A percentile compares a stretch with the other conserved stretches of the same genome.
Conservation (phyloP, 2,113 vertebrate genomes). For the Hirundichthys speculiger region DNA sequence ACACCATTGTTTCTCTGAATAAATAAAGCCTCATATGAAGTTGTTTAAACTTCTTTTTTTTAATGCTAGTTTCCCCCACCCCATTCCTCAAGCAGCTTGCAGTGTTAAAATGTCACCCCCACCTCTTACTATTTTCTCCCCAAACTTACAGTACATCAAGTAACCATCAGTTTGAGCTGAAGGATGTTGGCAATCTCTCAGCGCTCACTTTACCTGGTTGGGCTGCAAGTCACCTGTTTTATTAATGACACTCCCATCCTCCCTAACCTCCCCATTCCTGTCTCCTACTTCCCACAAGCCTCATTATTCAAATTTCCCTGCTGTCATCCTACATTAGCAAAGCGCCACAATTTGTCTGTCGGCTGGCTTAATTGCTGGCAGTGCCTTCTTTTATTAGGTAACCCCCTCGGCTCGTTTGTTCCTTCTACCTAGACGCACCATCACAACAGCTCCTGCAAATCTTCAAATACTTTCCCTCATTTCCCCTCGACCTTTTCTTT, state of each 20-base stretch:
- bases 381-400: slow-evolving; percentile 82
- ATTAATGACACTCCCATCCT: slow-evolving; percentile 70
- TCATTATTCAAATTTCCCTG: slow-evolving; percentile 84
- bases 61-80: slow-evolving; percentile 56
- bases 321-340: slow-evolving; percentile 83
- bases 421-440: slow-evolving; percentile 62
- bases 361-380: slow-evolving; percentile 82
- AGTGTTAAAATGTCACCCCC: slow-evolving; percentile 23
- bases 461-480: slow-evolving; percentile 49
- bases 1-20: slow-evolving; percentile 11
- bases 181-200: slow-evolving; percentile 74
- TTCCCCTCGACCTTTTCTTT: slow-evolving; percentile 30
- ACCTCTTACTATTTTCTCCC: neutral
- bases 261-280: slow-evolving; percentile 26
- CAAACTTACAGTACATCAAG: slow-evolving; percentile 29
- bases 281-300: slow-evolving; percentile 72
- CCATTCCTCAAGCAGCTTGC: slow-evolving; percentile 56
- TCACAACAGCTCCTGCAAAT: slow-evolving; percentile 71
- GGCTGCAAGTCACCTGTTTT: slow-evolving; percentile 80
- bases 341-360: slow-evolving; percentile 78
- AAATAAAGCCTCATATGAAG: slow-evolving; percentile 28
- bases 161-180: slow-evolving; percentile 41
- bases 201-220: slow-evolving; percentile 61
- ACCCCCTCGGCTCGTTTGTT: slow-evolving; percentile 75
- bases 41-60: too few relatives aligned